A percentile compares a stretch with the other conserved stretches of the same genome.
Conservation (phyloP, 2,888 invertebrate species). For the Philonicus albiceps region DNA sequence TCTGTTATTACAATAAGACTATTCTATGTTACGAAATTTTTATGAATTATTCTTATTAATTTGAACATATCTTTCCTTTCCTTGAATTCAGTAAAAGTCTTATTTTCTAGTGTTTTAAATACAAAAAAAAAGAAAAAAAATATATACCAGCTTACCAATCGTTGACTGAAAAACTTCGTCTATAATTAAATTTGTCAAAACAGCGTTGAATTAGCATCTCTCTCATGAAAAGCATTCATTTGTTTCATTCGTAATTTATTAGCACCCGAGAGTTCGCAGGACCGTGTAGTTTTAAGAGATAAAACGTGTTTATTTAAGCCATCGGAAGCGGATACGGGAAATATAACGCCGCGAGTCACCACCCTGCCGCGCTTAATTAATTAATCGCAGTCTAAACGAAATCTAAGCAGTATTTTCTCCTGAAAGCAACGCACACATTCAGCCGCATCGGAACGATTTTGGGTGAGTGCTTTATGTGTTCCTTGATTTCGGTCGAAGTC, state of each 20-base stretch:
- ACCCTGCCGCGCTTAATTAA: not conserved
- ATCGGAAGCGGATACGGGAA: constrained; percentile 24
- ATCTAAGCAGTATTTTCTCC: not conserved
- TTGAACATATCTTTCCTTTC: not conserved
- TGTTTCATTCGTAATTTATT: not conserved
- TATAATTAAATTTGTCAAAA: not conserved
- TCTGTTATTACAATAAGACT: not conserved
- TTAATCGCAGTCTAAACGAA: constrained; percentile 17
- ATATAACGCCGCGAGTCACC: not conserved
- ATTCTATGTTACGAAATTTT: not conserved
- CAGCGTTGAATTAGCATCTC: not conserved
- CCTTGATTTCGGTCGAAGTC: not conserved
- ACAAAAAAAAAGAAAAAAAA: not conserved
- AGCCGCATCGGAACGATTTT: not conserved
- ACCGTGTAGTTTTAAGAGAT: not conserved
- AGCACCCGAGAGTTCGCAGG: not conserved
- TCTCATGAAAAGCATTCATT: not conserved
- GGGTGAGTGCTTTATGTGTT: not conserved
- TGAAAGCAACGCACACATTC: not conserved
- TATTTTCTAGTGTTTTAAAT: not conserved
- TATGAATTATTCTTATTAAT: not conserved
- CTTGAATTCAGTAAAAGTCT: not conserved
- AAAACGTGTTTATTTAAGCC: not conserved
- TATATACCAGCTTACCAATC: not conserved
- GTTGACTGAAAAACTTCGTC: not conserved